Evolutionary conservation across 2,888 invertebrate genomes (phyloP).

Genomic region (Microplitis deprimator): DNA sequence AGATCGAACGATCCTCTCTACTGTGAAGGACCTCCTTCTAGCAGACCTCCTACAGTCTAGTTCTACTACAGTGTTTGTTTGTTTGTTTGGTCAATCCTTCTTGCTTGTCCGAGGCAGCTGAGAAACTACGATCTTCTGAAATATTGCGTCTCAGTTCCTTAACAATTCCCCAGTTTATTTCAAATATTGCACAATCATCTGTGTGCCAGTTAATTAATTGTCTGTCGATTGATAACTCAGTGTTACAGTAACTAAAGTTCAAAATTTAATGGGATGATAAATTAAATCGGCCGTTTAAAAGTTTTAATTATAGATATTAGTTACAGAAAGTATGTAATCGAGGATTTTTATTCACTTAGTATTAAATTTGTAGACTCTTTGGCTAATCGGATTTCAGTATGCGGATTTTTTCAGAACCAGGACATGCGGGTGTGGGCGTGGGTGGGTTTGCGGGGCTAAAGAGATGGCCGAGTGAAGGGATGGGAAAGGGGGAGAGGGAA

Average conservation of each 20-base stretch:
- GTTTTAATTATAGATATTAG: neutral
- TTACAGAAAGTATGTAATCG: constrained; percentile 2
- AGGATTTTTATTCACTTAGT: constrained; percentile 19
- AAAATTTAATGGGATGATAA: neutral
- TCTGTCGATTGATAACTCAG: too few relatives aligned
- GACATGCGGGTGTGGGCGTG: constrained; percentile 2
- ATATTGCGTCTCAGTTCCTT: neutral
- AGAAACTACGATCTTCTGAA: neutral
- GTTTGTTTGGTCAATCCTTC: constrained; percentile 32
- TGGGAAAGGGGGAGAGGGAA: neutral
- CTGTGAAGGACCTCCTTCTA: neutral
- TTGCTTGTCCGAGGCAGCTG: constrained; percentile 27
- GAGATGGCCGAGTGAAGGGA: neutral
- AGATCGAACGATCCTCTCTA: constrained; percentile 33
- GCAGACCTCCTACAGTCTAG: constrained; percentile 10
- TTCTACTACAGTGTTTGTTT: constrained; percentile 26
- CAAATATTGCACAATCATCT: too few relatives aligned
- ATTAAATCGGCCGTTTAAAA: neutral
- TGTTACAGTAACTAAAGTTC: too few relatives aligned
- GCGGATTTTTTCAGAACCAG: constrained; percentile 10
- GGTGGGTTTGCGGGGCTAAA: neutral
- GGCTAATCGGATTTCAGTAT: constrained; percentile 18
- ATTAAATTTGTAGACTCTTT: constrained; percentile 20
- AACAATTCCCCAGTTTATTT: too few relatives aligned
- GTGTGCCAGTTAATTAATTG: too few relatives aligned